These are phyloP conservation scores for Coptodon bakossiorum DNA, from an alignment of 2,113 vertebrate genomes.

Conservation along the genomic window DNA sequence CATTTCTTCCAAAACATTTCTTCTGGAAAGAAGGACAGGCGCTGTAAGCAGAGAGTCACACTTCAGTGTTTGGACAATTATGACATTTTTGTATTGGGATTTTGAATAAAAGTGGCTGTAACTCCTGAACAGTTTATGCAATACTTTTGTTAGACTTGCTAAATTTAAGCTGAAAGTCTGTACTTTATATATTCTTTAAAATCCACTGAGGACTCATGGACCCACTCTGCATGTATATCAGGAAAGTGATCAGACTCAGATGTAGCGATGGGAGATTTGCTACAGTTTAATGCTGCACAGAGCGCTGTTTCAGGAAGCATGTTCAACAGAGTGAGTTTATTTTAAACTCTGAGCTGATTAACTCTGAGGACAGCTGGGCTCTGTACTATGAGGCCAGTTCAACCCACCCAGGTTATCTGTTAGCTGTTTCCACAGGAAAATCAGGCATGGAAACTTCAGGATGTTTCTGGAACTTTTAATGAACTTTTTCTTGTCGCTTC, in stretches of 20 bases:
- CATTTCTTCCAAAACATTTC: background rate
- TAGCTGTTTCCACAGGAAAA: background rate
- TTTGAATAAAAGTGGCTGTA: background rate
- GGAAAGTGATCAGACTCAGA: background rate
- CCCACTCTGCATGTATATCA: background rate
- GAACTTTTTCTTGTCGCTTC: background rate
- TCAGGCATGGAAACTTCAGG: background rate
- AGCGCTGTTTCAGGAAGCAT: background rate
- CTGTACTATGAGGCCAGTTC: background rate
- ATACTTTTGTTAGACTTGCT: background rate
- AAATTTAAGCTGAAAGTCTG: background rate
- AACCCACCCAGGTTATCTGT: background rate
- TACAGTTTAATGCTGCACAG: background rate
- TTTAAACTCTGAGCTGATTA: background rate
- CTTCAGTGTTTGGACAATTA: rapidly evolving
- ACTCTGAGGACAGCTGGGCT: background rate
- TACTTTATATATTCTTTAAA: background rate
- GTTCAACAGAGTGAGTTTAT: background rate
- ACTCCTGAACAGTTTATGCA: background rate
- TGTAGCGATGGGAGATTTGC: background rate
- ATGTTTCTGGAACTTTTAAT: background rate
- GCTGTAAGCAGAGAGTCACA: background rate
- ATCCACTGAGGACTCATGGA: background rate
- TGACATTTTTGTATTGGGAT: rapidly evolving
- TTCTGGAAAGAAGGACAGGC: background rate